Evolutionary conservation across 2,888 invertebrate genomes (phyloP), one percentile per base, ranked within the genome.

Genomic region (Epinotia bilunana): DNA sequence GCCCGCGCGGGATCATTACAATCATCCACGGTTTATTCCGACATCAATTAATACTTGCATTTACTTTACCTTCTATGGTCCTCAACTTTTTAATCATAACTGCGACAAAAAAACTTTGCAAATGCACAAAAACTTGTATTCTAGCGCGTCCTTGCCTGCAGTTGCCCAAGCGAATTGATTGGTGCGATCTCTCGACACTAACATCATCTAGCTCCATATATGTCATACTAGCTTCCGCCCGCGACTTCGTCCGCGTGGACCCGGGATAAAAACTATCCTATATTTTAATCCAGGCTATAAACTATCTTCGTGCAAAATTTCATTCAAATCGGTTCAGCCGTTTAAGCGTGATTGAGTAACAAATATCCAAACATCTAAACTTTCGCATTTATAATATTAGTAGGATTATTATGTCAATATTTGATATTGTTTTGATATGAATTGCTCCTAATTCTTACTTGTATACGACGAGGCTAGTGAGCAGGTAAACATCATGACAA

Each of bases 1-100:
- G 77, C 76, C 65, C 65, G 80, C 74, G 13, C 20, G 70, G 73
- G 65, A 72, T 62, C 71, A 60, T 58, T 60, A 72, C 57, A 67
- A 71, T 73, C 73, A 69, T 62, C 55, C 74, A 39, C 67, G 43
- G 55, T 57, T 57, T 55, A 65, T 55, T 55, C 39, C 63, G 43
- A 55, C 62, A 67, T 46, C 75, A 72, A 75, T 53, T 57, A 72
- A 61, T 65, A 55, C 69, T 23, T 43, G 13, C 60, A 61, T 46
- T 63, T 23, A 53, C 61, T 70, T 58, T 64, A 60, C 74, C 64
- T 57, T 71, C 60, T 53, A 70, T 75, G 55, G 33, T 9, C 53
- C 28, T 49, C 13, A 18, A 12, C 49, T 61, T 49, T 28, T 23
- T 20, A 65, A 62, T 63, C 46, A 72, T 39, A 58, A 65, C 23